Base-by-base conservation (phyloP, 2,113 vertebrate species). In the Gnathonemus echidnorhynchus region DNA sequence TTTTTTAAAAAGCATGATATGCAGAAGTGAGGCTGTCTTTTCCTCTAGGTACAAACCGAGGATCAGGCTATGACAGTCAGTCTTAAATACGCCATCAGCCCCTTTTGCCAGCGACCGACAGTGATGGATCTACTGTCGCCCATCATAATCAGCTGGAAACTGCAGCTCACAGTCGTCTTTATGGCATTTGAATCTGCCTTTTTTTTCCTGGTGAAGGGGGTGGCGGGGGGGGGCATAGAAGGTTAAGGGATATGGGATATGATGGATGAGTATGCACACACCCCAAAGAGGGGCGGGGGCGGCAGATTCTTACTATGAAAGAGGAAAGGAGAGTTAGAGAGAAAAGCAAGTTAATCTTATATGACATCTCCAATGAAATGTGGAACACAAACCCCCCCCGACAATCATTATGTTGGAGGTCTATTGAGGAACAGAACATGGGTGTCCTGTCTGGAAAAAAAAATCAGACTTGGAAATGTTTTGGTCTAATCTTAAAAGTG, bases 111-210 rank as follows among this genome's bases (percentile, higher is more conserved):
- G 92, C 2, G 45, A 1, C 17, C 92, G 96, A 96, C 95, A 96
- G 91, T 96, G 96, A 97, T 96, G 95, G 95, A 96, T 97, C 92
- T 91, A 56, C 93, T 90, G 92, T 91, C 66, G 89, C 90, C 88
- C 91, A 92, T 90, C 91, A 93, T 92, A 91, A 93, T 93, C 93
- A 90, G 90, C 93, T 92, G 93, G 94, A 53, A 94, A 91, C 92
- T 93, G 92, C 92, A 93, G 90, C 90, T 89, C 39, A 49, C 86
- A 89, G 85, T 89, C 35, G 45, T 88, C 49, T 88, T 45, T 39
- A 56, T 92, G 70, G 92, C 91, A 88, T 46, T 92, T 83, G 93
- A 52, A 42, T 91, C 93, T 91, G 94, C 91, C 27, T 86, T 84
- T 49, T 49, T 53, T 31, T 95, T 93, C 95, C 91, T 93, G 91